Evolutionary conservation across 2,888 invertebrate genomes (phyloP).

Genomic region (Coremacera marginata): DNA sequence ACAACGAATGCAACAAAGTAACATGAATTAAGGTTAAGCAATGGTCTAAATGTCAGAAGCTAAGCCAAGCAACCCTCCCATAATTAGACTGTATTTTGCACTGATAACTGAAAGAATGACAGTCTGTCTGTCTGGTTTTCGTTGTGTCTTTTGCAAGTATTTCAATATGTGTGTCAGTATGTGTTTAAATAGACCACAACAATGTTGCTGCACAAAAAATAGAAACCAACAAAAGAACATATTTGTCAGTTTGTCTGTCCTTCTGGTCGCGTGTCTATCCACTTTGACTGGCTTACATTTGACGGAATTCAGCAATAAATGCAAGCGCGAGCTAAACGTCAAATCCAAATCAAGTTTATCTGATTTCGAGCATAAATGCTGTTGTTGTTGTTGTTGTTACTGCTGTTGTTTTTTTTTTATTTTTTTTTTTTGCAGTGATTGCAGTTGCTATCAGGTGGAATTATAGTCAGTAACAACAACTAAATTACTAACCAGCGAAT

Average conservation of each 20-base stretch:
- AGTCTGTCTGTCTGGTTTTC: not conserved
- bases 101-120: not conserved
- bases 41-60: not conserved
- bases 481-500: constrained; percentile 22
- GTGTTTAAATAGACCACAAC: not conserved
- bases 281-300: constrained; percentile 23
- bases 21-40: constrained; percentile 24
- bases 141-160: not conserved
- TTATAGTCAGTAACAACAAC: constrained; percentile 18
- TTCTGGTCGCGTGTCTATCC: constrained; percentile 11
- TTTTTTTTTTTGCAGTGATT: constrained; percentile 31
- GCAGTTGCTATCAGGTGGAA: constrained; percentile 31
- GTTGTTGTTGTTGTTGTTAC: constrained; percentile 29
- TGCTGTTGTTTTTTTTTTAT: constrained; percentile 17
- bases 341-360: constrained; percentile 27
- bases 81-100: constrained; percentile 3
- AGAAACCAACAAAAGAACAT: too few relatives aligned
- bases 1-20: not conserved
- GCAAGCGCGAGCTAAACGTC: constrained; percentile 29
- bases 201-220: not conserved
- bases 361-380: not conserved
- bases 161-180: not conserved
- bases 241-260: not conserved
- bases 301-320: not conserved
- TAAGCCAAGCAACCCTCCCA: not conserved